Percentiles rank a stretch among this genome's conserved stretches.
Evolutionary conservation across 92 coral and sea anemone species (phyloP).

Genomic region (Diadumene lineata): DNA sequence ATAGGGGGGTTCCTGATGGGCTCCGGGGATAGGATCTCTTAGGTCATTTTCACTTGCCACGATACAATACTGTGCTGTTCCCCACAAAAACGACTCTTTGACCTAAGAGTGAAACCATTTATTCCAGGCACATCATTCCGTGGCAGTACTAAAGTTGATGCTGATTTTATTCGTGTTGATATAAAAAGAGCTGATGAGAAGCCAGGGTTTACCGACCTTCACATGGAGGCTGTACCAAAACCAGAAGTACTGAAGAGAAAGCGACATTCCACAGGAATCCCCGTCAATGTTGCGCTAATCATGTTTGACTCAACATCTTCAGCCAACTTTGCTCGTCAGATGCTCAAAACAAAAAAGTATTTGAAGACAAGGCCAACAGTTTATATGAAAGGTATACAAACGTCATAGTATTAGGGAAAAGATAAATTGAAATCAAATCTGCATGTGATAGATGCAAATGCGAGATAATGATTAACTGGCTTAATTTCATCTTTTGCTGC

Average conservation of each 20-base stretch:
- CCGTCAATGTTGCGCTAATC: conserved; percentile 60
- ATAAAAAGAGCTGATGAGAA: conserved; percentile 24
- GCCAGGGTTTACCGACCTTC: conserved; percentile 50
- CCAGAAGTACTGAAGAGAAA: conserved; percentile 54
- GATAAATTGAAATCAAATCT: too few species aligned
- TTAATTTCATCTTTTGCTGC: too few species aligned
- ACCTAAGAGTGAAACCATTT: not conserved
- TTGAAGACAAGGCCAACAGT: conserved; percentile 53
- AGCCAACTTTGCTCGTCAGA: conserved; percentile 68
- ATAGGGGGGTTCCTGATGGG: too few species aligned
- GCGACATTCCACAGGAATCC: conserved; percentile 50
- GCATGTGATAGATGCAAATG: too few species aligned
- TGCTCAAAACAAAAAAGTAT: conserved; percentile 57
- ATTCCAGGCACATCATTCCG: conserved; percentile 11
- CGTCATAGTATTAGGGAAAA: too few species aligned
- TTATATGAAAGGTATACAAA: conserved; percentile 61
- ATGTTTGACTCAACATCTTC: conserved; percentile 89
- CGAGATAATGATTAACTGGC: too few species aligned
- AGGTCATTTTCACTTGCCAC: not conserved
- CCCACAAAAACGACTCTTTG: not conserved
- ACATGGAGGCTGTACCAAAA: conserved; percentile 64
- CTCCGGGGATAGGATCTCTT: too few species aligned
- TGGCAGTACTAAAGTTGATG: conserved; percentile 45
- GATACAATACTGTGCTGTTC: not conserved
- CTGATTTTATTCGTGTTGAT: conserved; percentile 74